Conservation (phyloP, 2,888 invertebrate genomes). For the Physocephala rufipes region DNA sequence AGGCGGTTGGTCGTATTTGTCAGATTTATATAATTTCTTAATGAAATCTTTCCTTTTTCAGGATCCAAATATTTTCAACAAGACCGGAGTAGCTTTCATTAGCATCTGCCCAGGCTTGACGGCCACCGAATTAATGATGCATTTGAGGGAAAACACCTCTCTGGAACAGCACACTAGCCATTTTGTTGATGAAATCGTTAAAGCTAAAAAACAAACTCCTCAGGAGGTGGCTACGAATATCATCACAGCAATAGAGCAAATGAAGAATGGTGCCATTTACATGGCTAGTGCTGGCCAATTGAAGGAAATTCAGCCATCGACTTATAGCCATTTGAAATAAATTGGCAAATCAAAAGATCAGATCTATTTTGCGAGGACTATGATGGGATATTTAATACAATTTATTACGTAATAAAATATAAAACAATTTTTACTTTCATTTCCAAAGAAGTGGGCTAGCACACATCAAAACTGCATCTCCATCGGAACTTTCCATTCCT, state of each 20-base stretch:
- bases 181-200: slow-evolving; percentile 52
- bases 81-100: slow-evolving; percentile 59
- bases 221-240: slow-evolving; percentile 57
- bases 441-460: too few relatives aligned
- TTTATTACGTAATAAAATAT: not conserved
- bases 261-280: slow-evolving; percentile 62
- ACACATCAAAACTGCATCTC: slow-evolving; percentile 21
- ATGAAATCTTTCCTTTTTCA: slow-evolving; percentile 29
- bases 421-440: not conserved
- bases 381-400: not conserved
- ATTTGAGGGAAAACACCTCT: slow-evolving; percentile 57
- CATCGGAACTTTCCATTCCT: too few relatives aligned
- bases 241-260: slow-evolving; percentile 56
- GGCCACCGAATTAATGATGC: slow-evolving; percentile 58
- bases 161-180: slow-evolving; percentile 53
- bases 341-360: not conserved
- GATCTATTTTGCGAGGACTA: not conserved
- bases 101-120: slow-evolving; percentile 60
- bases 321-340: slow-evolving; percentile 53
- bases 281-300: slow-evolving; percentile 57
- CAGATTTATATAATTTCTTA: not conserved
- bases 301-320: slow-evolving; percentile 55
- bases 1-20: not conserved
- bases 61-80: slow-evolving; percentile 53
- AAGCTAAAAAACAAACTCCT: slow-evolving; percentile 58